Evolutionary conservation across 1,140 invertebrate genomes (phyloP).

Genomic region (Drosophila takahashii): DNA sequence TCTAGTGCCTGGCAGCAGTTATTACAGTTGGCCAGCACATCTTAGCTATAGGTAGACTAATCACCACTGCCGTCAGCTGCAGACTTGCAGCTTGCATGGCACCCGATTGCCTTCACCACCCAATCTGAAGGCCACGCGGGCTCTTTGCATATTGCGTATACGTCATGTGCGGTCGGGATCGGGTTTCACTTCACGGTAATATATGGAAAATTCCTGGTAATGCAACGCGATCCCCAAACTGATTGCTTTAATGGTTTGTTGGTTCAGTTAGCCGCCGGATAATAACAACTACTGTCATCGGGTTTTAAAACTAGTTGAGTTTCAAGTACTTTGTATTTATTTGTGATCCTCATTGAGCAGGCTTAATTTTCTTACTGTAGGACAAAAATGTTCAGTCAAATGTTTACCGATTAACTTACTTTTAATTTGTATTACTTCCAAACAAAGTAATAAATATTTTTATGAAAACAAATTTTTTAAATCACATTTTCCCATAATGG

Average conservation of each 20-base stretch:
- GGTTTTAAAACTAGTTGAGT: neutral
- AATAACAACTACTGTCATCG: neutral
- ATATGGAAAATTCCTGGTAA: constrained; percentile 60
- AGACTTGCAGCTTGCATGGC: constrained; percentile 39
- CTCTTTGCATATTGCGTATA: constrained; percentile 52
- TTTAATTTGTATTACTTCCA: too few relatives aligned
- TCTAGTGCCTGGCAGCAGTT: constrained; percentile 72
- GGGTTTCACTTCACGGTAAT: constrained; percentile 61
- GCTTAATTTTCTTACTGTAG: too few relatives aligned
- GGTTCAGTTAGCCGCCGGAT: constrained; percentile 17
- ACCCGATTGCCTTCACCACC: constrained; percentile 26
- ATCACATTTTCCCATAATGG: too few relatives aligned
- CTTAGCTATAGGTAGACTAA: constrained; percentile 49
- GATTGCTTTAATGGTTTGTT: constrained; percentile 40
- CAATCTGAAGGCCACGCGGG: constrained; percentile 26
- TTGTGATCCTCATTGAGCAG: neutral
- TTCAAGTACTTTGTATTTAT: neutral
- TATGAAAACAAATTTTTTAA: too few relatives aligned
- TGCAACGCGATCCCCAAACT: constrained; percentile 42
- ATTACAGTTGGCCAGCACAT: constrained; percentile 73
- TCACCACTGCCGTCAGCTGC: constrained; percentile 31
- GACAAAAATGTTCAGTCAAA: neutral
- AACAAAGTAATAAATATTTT: too few relatives aligned
- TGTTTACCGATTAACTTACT: neutral
- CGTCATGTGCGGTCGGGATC: constrained; percentile 46